A percentile compares a stretch with the other conserved stretches of the same genome.
phyloP scores from a whole-genome alignment of 2,888 invertebrate species.

The Operophtera brumata region DNA sequence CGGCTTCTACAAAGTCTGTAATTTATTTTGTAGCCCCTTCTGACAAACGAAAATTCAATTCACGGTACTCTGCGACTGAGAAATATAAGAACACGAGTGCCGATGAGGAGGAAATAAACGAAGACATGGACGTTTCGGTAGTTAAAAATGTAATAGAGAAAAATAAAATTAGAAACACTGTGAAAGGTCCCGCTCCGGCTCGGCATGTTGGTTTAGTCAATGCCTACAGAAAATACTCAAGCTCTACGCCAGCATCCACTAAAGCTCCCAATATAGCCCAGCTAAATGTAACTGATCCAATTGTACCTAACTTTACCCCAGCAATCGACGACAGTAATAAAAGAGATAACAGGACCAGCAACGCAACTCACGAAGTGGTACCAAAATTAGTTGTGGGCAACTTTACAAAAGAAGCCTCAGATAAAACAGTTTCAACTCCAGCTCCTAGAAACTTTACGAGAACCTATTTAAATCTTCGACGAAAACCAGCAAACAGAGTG shows the following conservation, averaged over 20 bases:
- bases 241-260: conserved; percentile 53
- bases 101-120: conserved; percentile 79
- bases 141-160: conserved; percentile 77
- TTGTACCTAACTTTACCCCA: conserved; percentile 50
- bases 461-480: conserved; percentile 62
- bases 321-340: conserved; percentile 46
- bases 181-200: conserved; percentile 75
- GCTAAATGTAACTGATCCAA: conserved; percentile 59
- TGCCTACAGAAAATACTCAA: conserved; percentile 70
- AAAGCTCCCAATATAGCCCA: conserved; percentile 56
- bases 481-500: conserved; percentile 58
- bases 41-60: conserved; percentile 71
- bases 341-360: conserved; percentile 42
- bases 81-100: conserved; percentile 73
- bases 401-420: conserved; percentile 41
- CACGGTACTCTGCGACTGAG: conserved; percentile 72
- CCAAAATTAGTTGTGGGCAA: conserved; percentile 39
- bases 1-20: conserved; percentile 74
- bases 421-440: conserved; percentile 46
- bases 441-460: conserved; percentile 63
- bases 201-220: conserved; percentile 70
- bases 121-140: conserved; percentile 83
- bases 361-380: conserved; percentile 35
- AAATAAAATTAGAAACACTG: conserved; percentile 75
- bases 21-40: conserved; percentile 66